Evolutionary conservation across 2,888 invertebrate species (phyloP).

Genomic region (Drosophila parthenogenetica): DNA sequence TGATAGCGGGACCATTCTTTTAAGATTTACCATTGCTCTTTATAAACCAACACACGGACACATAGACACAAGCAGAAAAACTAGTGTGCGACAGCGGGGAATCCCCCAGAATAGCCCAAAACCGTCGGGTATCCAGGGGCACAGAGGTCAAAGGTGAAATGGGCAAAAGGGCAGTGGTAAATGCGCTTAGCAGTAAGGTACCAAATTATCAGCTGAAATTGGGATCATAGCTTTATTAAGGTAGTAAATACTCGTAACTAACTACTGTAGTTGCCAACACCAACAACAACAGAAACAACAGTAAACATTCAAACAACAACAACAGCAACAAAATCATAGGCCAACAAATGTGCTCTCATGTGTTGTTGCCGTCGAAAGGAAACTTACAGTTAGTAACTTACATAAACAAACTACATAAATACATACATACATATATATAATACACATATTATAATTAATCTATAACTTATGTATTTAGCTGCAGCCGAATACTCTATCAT

Average conservation of each 20-base stretch:
- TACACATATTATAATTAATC: conserved; percentile 10
- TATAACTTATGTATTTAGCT: conserved; percentile 29
- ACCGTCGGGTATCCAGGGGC: too few species aligned
- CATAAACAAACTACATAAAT: conserved; percentile 6
- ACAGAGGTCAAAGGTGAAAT: too few species aligned
- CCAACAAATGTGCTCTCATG: background rate
- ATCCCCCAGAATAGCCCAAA: background rate
- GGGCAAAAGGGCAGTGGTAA: conserved; percentile 85
- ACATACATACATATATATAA: conserved; percentile 7
- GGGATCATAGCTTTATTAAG: conserved; percentile 90
- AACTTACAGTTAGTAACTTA: conserved; percentile 38
- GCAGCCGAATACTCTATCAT: conserved; percentile 44
- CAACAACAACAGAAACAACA: conserved; percentile 4
- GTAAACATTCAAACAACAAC: background rate
- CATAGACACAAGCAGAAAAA: background rate
- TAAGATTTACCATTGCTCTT: conserved; percentile 86
- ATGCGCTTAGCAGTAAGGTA: conserved; percentile 85
- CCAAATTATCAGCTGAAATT: conserved; percentile 86
- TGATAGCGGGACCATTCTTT: conserved; percentile 86
- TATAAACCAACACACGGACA: conserved; percentile 26
- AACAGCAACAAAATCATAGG: background rate
- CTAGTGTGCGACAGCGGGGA: conserved; percentile 1
- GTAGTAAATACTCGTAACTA: conserved; percentile 79
- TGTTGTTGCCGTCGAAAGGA: conserved; percentile 27
- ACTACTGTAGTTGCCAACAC: conserved; percentile 49